These are phyloP conservation scores for Phoenoteleia sp. DNA, from an alignment of 2,888 invertebrate species.

Conservation along the genomic window DNA sequence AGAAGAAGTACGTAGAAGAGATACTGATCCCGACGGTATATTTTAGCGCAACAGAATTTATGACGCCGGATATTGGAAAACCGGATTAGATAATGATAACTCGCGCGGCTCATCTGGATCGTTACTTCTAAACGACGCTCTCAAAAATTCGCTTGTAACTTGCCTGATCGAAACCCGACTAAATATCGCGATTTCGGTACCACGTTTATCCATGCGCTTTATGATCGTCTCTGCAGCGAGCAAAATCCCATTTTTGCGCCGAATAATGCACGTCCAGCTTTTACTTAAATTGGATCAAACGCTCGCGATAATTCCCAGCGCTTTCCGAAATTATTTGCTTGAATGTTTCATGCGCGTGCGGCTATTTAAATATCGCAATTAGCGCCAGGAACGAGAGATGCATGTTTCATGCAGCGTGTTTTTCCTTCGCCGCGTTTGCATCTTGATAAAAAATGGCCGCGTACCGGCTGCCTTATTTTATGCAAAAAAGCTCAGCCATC, in stretches of 20 bases:
- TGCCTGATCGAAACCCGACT: not conserved
- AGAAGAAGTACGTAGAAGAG: conserved; percentile 9
- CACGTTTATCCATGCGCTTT: conserved; percentile 7
- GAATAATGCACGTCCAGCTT: conserved; percentile 27
- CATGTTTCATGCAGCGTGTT: not conserved
- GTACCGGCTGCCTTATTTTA: not conserved
- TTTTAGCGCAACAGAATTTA: conserved; percentile 38
- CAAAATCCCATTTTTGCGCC: conserved; percentile 2
- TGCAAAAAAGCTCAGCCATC: not conserved
- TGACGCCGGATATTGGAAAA: conserved; percentile 25
- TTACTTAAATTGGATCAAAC: conserved; percentile 31
- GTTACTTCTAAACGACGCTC: not conserved
- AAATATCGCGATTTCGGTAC: conserved; percentile 11
- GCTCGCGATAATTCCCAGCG: not conserved
- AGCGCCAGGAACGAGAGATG: not conserved
- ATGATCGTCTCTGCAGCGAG: not conserved
- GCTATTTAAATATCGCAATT: not conserved
- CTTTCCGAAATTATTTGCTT: conserved; percentile 1
- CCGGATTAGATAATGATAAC: conserved; percentile 30
- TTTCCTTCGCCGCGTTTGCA: not conserved
- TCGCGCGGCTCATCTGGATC: conserved; percentile 1
- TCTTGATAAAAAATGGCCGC: not conserved
- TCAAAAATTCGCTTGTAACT: too few species aligned
- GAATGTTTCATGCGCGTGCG: not conserved
- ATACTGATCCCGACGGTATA: conserved; percentile 32